These are phyloP conservation scores for Catocala nupta DNA, from an alignment of 2,888 invertebrate genomes.

Conservation along the genomic window DNA sequence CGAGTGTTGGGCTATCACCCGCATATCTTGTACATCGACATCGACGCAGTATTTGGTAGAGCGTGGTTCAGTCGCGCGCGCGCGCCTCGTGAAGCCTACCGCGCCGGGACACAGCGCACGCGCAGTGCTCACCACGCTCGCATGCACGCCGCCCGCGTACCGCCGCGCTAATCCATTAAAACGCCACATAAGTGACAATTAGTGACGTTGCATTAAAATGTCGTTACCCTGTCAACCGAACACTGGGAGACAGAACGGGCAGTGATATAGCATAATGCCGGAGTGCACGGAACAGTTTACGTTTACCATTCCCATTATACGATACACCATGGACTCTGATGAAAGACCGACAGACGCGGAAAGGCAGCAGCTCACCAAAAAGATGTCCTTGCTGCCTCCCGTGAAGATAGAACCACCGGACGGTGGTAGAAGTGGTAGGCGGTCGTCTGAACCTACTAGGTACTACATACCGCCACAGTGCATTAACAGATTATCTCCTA, in stretches of 20 bases:
- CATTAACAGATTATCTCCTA: constrained; percentile 79
- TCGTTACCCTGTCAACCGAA: constrained; percentile 56
- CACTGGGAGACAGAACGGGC: constrained; percentile 50
- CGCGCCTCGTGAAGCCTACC: constrained; percentile 46
- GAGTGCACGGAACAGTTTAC: constrained; percentile 82
- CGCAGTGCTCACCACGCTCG: constrained; percentile 54
- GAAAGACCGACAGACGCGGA: constrained; percentile 65
- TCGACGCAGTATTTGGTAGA: constrained; percentile 47
- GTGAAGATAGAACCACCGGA: constrained; percentile 83
- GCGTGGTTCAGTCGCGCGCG: constrained; percentile 49
- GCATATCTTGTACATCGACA: constrained; percentile 51
- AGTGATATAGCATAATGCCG: constrained; percentile 76
- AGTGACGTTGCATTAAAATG: constrained; percentile 61
- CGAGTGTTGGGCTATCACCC: constrained; percentile 55
- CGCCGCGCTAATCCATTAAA: constrained; percentile 28
- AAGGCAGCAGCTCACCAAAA: constrained; percentile 75
- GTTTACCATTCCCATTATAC: constrained; percentile 81
- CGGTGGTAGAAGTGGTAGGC: constrained; percentile 71
- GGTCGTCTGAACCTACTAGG: constrained; percentile 77
- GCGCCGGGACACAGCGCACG: constrained; percentile 31
- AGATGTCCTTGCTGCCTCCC: constrained; percentile 79
- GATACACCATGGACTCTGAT: constrained; percentile 84
- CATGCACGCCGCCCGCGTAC: constrained; percentile 40
- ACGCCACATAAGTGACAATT: constrained; percentile 31
- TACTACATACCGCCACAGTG: constrained; percentile 84